Conservation (phyloP, 2,888 invertebrate species). For the Endomychus coccineus region DNA sequence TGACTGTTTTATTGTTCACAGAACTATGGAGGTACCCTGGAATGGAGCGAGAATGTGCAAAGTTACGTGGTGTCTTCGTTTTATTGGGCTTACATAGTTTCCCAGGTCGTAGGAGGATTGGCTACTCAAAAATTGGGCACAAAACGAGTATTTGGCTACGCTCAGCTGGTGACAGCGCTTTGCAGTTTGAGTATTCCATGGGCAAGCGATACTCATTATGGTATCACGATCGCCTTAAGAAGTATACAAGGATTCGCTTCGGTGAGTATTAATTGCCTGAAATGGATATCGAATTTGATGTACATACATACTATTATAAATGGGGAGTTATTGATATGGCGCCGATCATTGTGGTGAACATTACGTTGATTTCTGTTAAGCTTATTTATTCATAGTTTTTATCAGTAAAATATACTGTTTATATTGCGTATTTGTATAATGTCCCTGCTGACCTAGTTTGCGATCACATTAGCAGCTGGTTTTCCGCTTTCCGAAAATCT, state of each 20-base stretch:
- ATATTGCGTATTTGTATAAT: too few species aligned
- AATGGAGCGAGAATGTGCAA: constrained; percentile 59
- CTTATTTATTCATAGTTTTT: too few species aligned
- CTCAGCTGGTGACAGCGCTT: constrained; percentile 60
- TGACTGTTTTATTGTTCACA: constrained; percentile 28
- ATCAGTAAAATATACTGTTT: too few species aligned
- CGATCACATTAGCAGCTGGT: too few species aligned
- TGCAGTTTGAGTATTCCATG: constrained; percentile 60
- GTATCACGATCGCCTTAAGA: constrained; percentile 53
- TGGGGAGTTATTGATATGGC: too few species aligned
- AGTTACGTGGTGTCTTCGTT: constrained; percentile 60
- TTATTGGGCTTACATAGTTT: constrained; percentile 67
- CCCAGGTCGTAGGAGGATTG: constrained; percentile 61
- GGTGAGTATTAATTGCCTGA: constrained; percentile 39
- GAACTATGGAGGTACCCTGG: constrained; percentile 51
- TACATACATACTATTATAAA: too few species aligned
- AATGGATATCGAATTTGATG: too few species aligned
- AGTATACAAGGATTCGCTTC: constrained; percentile 64
- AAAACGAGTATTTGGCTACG: constrained; percentile 62
- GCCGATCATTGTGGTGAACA: too few species aligned
- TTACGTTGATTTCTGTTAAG: too few species aligned
- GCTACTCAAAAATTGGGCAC: constrained; percentile 65
- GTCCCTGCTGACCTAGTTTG: too few species aligned
- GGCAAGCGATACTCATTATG: constrained; percentile 56
- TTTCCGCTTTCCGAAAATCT: too few species aligned